Evolutionary conservation across 2,113 vertebrate species (phyloP).

Genomic region (Ictidomys tridecemlineatus): DNA sequence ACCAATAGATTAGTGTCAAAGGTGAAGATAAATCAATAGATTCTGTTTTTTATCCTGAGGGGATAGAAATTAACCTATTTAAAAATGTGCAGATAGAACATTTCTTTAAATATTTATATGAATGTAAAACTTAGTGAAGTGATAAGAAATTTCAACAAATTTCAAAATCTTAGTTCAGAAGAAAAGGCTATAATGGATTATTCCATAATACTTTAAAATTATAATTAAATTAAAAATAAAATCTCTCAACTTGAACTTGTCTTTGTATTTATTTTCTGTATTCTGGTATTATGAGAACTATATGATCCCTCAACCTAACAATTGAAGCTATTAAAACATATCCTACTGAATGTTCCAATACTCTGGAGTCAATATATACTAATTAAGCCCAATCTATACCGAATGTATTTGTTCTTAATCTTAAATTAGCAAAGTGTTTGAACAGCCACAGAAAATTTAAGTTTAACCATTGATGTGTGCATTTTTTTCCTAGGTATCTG

Average conservation of each 20-base stretch:
- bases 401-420: background rate
- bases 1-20: background rate
- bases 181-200: background rate
- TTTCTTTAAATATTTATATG: constrained; percentile 37
- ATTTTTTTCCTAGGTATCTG: background rate
- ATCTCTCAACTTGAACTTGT: background rate
- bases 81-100: background rate
- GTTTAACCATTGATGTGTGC: background rate
- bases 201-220: constrained; percentile 1
- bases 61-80: constrained; percentile 22
- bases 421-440: constrained; percentile 8
- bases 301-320: background rate
- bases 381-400: background rate
- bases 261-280: background rate
- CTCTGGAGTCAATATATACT: constrained; percentile 22
- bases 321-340: constrained; percentile 37
- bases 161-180: constrained; percentile 51
- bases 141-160: constrained; percentile 30
- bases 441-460: background rate
- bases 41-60: background rate
- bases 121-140: constrained; percentile 30
- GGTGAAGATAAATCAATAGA: constrained; percentile 46
- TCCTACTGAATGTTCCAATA: background rate
- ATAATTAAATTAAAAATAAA: constrained; percentile 38
- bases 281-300: background rate